phyloP scores from a whole-genome alignment of 2,888 invertebrate genomes.

The Syritta pipiens region DNA sequence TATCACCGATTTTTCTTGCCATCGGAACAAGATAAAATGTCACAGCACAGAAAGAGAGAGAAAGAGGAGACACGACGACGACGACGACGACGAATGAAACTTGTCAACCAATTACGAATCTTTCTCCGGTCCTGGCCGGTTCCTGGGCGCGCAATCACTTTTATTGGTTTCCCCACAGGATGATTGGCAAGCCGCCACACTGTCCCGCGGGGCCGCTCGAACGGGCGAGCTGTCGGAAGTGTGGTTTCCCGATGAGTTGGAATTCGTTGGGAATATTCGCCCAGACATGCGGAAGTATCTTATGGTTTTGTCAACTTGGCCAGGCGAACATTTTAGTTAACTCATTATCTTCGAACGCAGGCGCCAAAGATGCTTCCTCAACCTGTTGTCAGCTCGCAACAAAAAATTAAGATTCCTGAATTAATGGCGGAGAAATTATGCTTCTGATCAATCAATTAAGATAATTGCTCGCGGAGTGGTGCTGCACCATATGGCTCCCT shows the following conservation, averaged over 20 bases:
- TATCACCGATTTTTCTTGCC: constrained; percentile 67
- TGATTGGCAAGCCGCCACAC: constrained; percentile 51
- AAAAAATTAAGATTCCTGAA: background rate
- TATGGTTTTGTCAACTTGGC: constrained; percentile 32
- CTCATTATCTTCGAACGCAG: constrained; percentile 12
- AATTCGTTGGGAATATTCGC: constrained; percentile 46
- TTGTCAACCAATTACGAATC: constrained; percentile 69
- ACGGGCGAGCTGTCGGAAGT: constrained; percentile 59
- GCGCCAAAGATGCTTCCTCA: too few relatives aligned
- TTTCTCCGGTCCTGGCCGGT: constrained; percentile 32
- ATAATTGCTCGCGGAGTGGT: too few relatives aligned
- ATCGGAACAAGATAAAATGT: constrained; percentile 68
- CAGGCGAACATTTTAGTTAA: background rate
- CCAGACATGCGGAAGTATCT: constrained; percentile 47
- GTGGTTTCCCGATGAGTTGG: constrained; percentile 50
- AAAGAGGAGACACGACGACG: background rate
- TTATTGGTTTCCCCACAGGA: constrained; percentile 50
- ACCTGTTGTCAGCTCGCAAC: background rate
- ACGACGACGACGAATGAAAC: constrained; percentile 52
- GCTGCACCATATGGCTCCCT: too few relatives aligned
- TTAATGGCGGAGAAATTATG: background rate
- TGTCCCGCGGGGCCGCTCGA: constrained; percentile 8
- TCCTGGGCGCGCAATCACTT: constrained; percentile 61
- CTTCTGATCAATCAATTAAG: constrained; percentile 1
- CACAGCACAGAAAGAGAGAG: constrained; percentile 17